Base-by-base conservation (phyloP, 2,888 invertebrate species). In the Aelia acuminata region DNA sequence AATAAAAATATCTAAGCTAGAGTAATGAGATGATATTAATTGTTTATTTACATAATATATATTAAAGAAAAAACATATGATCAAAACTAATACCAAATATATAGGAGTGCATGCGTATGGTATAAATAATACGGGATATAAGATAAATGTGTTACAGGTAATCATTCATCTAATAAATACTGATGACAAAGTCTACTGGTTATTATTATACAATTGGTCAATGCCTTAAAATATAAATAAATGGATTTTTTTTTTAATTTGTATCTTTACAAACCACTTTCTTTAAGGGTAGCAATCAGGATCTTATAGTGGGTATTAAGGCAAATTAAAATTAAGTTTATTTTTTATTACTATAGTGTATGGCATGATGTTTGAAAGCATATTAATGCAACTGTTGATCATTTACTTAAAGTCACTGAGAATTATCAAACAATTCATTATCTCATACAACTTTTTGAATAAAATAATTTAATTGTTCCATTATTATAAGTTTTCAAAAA, bases 161-260 rank as follows among this genome's bases (percentile, higher is more conserved):
- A 20, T 35, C 63, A 70, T 70, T 70, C 63, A 70, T 70, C 63
- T 70, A 70, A 70, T 70, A 35, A 35, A 35, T 70, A 70, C 63
- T 70, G 63, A 20, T 35, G 18, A 70, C 35, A 18, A 35, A 70
- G 18, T 31, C 63, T 70, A 70, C 63, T 70, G 31, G 31, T 70
- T 70, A 35, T 31, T n/a, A n/a, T n/a, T n/a, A n/a, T 70, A 70
- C 31, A 18, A 70, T 2, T 70, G 63, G 31, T 70, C 7, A 20
- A 70, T 31, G 63, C 31, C 57, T 57, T 15, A 18, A 70, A 35
- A 70, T 70, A 18, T 18, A 35, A 70, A 35, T 70, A 35, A 31
- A n/a, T n/a, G 18, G 4, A 35, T 18, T 18, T 7, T 7, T 5
- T 18, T 70, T 70, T 70, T 70, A 31, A 5, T 35, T 70, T 18